A percentile compares a stretch with the other conserved stretches of the same genome.
Evolutionary conservation across 2,888 invertebrate species (phyloP).

Genomic region (Chromoteleia sp.): DNA sequence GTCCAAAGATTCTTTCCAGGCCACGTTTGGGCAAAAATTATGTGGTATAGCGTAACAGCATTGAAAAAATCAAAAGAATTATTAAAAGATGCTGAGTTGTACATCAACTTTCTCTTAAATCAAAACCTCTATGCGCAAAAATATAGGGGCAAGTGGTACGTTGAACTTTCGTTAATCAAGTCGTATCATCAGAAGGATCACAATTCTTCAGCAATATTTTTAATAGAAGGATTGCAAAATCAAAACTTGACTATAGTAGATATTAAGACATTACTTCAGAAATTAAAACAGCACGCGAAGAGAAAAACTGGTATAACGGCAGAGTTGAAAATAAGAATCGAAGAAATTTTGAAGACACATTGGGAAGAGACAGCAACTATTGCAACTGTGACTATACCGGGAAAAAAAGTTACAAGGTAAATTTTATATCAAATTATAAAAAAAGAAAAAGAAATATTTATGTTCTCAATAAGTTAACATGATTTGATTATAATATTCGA

Average conservation of each 20-base stretch:
- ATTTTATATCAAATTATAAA: not conserved
- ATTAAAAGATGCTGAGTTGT: constrained; percentile 70
- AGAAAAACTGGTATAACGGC: constrained; percentile 69
- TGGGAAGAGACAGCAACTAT: constrained; percentile 8
- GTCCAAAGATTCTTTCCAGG: constrained; percentile 76
- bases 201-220: constrained; percentile 74
- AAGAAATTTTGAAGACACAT: not conserved
- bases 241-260: constrained; percentile 74
- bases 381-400: constrained; percentile 34
- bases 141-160: constrained; percentile 76
- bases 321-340: not conserved
- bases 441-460: not conserved
- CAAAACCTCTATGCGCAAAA: constrained; percentile 72
- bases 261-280: constrained; percentile 73
- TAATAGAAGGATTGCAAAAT: constrained; percentile 73
- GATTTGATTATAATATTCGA: too few species aligned
- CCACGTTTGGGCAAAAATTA: constrained; percentile 79
- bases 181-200: constrained; percentile 76
- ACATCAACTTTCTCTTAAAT: constrained; percentile 74
- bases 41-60: constrained; percentile 78
- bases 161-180: constrained; percentile 80
- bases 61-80: constrained; percentile 78
- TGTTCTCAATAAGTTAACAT: too few species aligned
- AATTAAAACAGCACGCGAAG: constrained; percentile 74
- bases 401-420: constrained; percentile 64